A percentile compares a stretch with the other conserved stretches of the same genome.
Evolutionary conservation across 2,113 vertebrate species (phyloP).

Genomic region (Neotoma lepida): DNA sequence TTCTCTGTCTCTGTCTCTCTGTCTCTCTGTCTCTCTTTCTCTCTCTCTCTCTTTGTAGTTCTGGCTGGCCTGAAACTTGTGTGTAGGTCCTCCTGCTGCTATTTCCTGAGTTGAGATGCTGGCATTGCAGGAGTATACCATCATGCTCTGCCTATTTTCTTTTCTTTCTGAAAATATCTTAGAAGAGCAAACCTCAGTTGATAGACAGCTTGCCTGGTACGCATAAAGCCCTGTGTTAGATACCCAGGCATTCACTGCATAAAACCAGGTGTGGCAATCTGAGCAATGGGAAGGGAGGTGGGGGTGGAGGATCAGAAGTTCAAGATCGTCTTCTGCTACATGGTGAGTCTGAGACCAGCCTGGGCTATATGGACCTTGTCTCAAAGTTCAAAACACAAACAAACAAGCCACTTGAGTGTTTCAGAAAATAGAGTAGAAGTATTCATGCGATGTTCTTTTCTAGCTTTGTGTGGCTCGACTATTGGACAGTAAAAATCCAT

Average conservation of each 20-base stretch:
- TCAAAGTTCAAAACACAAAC: neutral
- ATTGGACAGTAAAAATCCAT: constrained; percentile 88
- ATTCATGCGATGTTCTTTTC: constrained; percentile 74
- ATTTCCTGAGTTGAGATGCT: neutral
- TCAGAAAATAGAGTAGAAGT: constrained; percentile 54
- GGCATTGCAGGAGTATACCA: too few species aligned
- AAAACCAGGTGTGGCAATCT: neutral
- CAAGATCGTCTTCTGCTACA: neutral
- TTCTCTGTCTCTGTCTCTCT: too few species aligned
- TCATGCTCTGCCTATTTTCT: neutral
- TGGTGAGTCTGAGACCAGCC: neutral
- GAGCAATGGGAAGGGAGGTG: neutral
- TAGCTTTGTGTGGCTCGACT: constrained; percentile 92
- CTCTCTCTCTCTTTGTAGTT: neutral
- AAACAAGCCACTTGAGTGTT: neutral
- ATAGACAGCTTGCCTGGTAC: neutral
- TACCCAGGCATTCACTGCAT: neutral
- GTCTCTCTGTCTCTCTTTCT: too few species aligned
- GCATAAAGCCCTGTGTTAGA: neutral
- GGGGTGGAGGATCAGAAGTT: neutral
- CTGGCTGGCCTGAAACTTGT: neutral
- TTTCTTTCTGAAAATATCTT: constrained; percentile 56
- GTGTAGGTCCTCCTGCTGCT: neutral
- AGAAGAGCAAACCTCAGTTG: neutral
- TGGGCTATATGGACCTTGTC: neutral